Percentiles rank a stretch among this genome's conserved stretches.
Evolutionary conservation across 2,888 invertebrate species (phyloP).

Genomic region (Pammene aurita): DNA sequence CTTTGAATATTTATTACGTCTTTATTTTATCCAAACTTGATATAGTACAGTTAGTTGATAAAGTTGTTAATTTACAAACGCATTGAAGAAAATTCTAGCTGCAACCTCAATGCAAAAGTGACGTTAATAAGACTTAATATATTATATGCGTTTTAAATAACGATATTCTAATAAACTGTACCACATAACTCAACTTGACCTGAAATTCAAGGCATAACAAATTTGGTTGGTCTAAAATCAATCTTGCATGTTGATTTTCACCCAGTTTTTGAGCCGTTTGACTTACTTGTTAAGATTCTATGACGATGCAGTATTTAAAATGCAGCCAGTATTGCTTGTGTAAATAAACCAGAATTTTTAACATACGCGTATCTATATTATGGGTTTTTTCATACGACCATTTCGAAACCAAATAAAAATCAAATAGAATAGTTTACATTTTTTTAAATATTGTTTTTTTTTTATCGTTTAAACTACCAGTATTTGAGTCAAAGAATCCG

Average conservation of each 20-base stretch:
- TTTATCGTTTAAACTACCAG: too few relatives aligned
- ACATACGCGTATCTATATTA: too few relatives aligned
- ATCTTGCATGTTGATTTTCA: slow-evolving; percentile 7
- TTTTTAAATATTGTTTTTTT: too few relatives aligned
- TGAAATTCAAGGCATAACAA: not conserved
- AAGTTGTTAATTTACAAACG: slow-evolving; percentile 8
- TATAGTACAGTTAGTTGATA: slow-evolving; percentile 19
- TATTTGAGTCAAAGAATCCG: not conserved
- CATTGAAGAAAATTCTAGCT: not conserved
- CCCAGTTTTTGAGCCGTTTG: not conserved
- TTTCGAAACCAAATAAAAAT: not conserved
- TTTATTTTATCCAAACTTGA: slow-evolving; percentile 24
- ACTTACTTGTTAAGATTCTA: slow-evolving; percentile 1
- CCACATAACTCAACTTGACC: slow-evolving; percentile 13
- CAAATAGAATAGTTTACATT: too few relatives aligned
- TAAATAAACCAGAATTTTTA: not conserved
- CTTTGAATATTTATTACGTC: slow-evolving; percentile 28
- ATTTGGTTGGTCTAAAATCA: slow-evolving; percentile 9
- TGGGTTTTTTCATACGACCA: not conserved
- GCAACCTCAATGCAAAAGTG: slow-evolving; percentile 1
- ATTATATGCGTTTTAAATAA: not conserved
- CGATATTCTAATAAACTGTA: not conserved
- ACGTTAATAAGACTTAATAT: not conserved
- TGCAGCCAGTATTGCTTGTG: not conserved
- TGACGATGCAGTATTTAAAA: not conserved